Base-by-base conservation (phyloP, 2,888 invertebrate genomes). In the Sesia bembeciformis region DNA sequence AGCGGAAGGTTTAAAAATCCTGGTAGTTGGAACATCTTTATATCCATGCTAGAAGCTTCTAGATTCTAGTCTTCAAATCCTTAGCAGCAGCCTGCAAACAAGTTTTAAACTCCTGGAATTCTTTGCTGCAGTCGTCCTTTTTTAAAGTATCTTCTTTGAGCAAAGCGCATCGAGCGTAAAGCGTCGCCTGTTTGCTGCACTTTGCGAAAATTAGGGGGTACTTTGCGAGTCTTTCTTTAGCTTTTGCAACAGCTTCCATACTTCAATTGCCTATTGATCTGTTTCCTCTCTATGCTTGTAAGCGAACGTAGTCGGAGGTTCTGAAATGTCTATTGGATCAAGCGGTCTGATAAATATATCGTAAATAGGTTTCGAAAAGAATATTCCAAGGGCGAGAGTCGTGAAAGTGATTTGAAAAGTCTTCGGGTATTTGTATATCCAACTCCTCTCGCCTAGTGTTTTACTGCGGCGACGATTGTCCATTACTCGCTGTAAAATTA, bases 221-320 rank as follows among this genome's bases (percentile, higher is more conserved):
- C 62, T 93, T 93, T 53, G 92, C 91, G 54, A 96, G 86, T 64
- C 96, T 90, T 56, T 92, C 90, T 70, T 91, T 93, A 0, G 96
- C 96, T 76, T 91, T 94, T 56, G 90, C 90, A n/a, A 96, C 94
- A 39, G 95, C 91, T 82, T 96, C 96, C 96, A 96, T 96, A 65
- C 57, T 64, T 74, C 72, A 50, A 5, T 23, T 40, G 55, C 50
- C 52, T 7, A 23, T 23, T 23, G 23, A 23, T 23, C 54, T 52
- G 53, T 60, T 54, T 60, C 54, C 60, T 56, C 42, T 52, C 51
- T 40, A 49, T 53, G 54, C 38, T 52, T 38, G 40, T 62, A 60
- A 2, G 51, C 51, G 7, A 70, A 61, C 7, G 80, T 76, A 0
- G 83, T 77, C 0, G 81, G 73, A 56, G 90, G 80, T 68, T 81